Evolutionary conservation across 1,140 invertebrate genomes (phyloP).

Genomic region (Saccostrea echinata): DNA sequence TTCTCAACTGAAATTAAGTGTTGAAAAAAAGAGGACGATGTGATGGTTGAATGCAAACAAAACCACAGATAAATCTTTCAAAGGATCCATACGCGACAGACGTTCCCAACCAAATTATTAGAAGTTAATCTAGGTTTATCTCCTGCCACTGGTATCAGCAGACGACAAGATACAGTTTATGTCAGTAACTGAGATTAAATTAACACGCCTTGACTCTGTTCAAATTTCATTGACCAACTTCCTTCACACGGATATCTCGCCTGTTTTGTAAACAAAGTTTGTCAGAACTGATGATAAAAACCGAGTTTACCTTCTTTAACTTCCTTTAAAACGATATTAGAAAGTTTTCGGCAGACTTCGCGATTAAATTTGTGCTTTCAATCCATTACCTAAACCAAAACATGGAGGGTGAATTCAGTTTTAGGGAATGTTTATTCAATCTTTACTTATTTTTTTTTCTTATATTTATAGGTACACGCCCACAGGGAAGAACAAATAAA

Average conservation of each 20-base stretch:
- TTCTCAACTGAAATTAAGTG: too few relatives aligned
- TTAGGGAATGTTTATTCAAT: too few relatives aligned
- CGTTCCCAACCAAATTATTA: neutral
- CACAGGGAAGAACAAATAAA: too few relatives aligned
- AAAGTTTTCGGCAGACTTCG: too few relatives aligned
- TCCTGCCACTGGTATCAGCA: neutral
- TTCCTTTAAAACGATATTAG: neutral
- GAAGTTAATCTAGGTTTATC: constrained; percentile 1
- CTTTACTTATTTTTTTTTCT: too few relatives aligned
- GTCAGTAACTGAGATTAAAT: neutral
- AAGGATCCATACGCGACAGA: neutral
- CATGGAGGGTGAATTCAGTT: too few relatives aligned
- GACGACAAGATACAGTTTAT: neutral
- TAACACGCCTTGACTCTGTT: neutral
- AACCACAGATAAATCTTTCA: too few relatives aligned
- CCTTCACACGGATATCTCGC: neutral
- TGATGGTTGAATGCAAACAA: too few relatives aligned
- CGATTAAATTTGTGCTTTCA: too few relatives aligned
- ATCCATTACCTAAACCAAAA: too few relatives aligned
- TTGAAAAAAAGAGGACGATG: too few relatives aligned
- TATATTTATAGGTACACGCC: too few relatives aligned
- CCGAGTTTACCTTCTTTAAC: neutral
- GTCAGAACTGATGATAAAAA: neutral
- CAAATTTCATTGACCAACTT: neutral
- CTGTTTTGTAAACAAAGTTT: constrained; percentile 22